Evolutionary conservation across 1,140 invertebrate genomes (phyloP).

Genomic region (Latrodectus geometricus): DNA sequence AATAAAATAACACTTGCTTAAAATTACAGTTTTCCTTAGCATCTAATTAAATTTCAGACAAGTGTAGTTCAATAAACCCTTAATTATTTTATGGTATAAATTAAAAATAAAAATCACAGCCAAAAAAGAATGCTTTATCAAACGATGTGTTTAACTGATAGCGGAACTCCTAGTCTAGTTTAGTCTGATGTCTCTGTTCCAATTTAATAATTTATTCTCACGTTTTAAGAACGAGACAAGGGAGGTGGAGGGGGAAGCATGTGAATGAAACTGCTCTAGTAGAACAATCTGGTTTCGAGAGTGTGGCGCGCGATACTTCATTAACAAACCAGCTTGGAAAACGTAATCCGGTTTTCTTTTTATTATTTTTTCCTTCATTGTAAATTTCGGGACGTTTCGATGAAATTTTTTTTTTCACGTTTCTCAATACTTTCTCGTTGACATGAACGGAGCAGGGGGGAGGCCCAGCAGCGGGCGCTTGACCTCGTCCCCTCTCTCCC

Average conservation of each 20-base stretch:
- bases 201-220: too few relatives aligned
- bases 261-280: neutral
- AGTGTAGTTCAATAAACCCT: too few relatives aligned
- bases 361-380: conserved; percentile 1
- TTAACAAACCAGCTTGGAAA: conserved; percentile 7
- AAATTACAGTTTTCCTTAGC: too few relatives aligned
- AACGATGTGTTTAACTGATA: too few relatives aligned
- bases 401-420: neutral
- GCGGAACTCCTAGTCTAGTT: too few relatives aligned
- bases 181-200: too few relatives aligned
- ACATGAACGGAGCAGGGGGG: conserved; percentile 45
- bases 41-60: too few relatives aligned
- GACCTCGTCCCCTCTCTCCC: neutral
- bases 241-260: neutral
- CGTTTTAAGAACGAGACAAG: too few relatives aligned
- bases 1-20: too few relatives aligned
- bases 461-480: conserved; percentile 17
- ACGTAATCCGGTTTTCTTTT: conserved; percentile 31
- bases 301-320: conserved; percentile 13
- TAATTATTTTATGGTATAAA: too few relatives aligned
- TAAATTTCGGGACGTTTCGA: neutral
- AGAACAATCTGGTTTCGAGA: neutral
- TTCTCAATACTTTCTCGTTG: conserved; percentile 27
- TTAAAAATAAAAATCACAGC: too few relatives aligned
- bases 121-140: too few relatives aligned